A percentile compares a stretch with the other conserved stretches of the same genome.
Conservation (phyloP, 1,140 invertebrate genomes). For the Drosophila baimaii region DNA sequence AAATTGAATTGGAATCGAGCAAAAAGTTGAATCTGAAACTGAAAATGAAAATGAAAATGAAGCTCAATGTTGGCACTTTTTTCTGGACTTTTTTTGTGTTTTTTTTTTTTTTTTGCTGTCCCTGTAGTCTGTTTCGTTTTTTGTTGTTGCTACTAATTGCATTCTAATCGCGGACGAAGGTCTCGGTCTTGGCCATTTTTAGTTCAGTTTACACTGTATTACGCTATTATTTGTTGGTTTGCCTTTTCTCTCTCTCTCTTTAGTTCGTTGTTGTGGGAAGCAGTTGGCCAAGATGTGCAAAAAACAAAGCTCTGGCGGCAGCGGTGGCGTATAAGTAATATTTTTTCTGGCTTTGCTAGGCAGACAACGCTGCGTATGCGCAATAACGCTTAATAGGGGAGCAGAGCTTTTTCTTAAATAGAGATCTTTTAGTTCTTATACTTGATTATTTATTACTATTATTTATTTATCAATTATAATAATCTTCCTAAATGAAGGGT, state of each 20-base stretch:
- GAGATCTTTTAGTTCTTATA: too few species aligned
- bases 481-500: too few species aligned
- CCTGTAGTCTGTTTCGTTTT: slow-evolving; percentile 25
- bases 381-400: background rate
- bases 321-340: slow-evolving; percentile 14
- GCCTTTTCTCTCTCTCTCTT: background rate
- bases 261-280: slow-evolving; percentile 53
- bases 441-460: too few species aligned
- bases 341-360: slow-evolving; percentile 1
- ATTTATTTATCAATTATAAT: too few species aligned
- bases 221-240: slow-evolving; percentile 52
- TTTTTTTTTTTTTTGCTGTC: slow-evolving; percentile 18
- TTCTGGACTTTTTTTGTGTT: slow-evolving; percentile 43
- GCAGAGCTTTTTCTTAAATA: background rate
- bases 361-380: slow-evolving; percentile 19
- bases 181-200: slow-evolving; percentile 72
- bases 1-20: slow-evolving; percentile 32
- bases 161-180: slow-evolving; percentile 77
- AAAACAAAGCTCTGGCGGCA: background rate
- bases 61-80: slow-evolving; percentile 61
- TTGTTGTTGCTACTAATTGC: slow-evolving; percentile 68
- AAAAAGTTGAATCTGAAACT: slow-evolving; percentile 10
- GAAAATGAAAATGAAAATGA: slow-evolving; percentile 44
- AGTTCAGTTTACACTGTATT: slow-evolving; percentile 33
- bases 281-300: slow-evolving; percentile 70